Base-by-base conservation (phyloP, 2,113 vertebrate species). In the Suricata suricatta region DNA sequence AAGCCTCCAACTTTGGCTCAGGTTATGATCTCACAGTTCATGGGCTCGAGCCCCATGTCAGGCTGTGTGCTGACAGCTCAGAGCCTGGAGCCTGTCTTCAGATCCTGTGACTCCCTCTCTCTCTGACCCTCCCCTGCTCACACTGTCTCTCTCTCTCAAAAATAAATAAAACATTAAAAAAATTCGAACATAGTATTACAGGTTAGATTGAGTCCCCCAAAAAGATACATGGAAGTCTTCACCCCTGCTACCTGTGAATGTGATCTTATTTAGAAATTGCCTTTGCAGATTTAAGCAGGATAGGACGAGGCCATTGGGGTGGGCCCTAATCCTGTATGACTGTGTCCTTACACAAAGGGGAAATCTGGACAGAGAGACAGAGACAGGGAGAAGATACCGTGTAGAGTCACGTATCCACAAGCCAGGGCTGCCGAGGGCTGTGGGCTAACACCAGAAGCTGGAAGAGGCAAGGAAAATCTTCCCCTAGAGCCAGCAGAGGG, bases 341-440 rank as follows among this genome's bases (percentile, higher is more conserved):
- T n/a, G 10, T 13, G 69, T 50, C 72, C n/a, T 88, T 84, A 63
- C n/a, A 31, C 38, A 88, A 81, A 77, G 68, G 74, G 15, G 21
- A 33, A 38, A 57, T 44, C 13, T 27, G 50, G 72, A 68, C n/a
- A 69, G 35, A 77, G 35, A 54, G 50, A 81, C 41, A 31, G 15
- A 72, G 38, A 50, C 13, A 4, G 31, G 68, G 23, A 90, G 54
- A 83, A 91, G 89, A 1, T 4, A 23, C 64, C 38, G 0, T 8
- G 38, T 10, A 0, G 47, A 38, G 16, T 13, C 52, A 27, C 5
- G n/a, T 13, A 1, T 52, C 54, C 29, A 8, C 4, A 38, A 66
- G 57, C 52, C 38, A 27, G 13, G 25, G 19, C 19, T 8, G 2
- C 50, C 0, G 2, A 47, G 7, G 6, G 25, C 23, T 1, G 35